These are phyloP conservation scores for Idris sp. DNA, from an alignment of 1,140 invertebrate species.

Conservation along the genomic window DNA sequence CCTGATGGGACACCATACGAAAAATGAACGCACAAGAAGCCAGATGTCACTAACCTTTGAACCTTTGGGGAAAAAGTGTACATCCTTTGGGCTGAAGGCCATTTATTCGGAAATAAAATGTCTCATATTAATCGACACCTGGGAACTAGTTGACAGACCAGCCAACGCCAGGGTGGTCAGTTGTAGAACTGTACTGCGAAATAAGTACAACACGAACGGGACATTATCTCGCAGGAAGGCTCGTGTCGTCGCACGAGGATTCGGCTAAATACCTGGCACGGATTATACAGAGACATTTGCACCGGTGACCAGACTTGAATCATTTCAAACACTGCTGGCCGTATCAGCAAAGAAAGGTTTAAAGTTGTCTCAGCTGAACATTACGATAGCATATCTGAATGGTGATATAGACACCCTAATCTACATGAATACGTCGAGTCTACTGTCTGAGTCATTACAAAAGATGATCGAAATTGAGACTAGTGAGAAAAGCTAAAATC, in stretches of 20 bases:
- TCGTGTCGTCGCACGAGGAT: not conserved
- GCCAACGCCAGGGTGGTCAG: not conserved
- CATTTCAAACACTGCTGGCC: not conserved
- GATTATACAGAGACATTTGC: not conserved
- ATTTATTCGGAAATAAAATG: not conserved
- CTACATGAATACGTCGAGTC: no score
- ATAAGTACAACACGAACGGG: not conserved
- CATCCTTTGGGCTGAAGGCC: not conserved
- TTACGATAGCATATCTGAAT: not conserved
- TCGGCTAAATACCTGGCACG: not conserved
- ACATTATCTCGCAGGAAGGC: not conserved
- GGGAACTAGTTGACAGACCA: not conserved
- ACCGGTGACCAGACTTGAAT: not conserved
- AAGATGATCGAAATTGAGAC: no score
- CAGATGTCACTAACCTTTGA: not conserved
- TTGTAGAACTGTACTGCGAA: not conserved
- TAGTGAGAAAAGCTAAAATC: no score
- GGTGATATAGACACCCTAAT: no score
- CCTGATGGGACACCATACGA: constrained; percentile 1
- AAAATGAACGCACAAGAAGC: not conserved
- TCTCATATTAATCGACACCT: not conserved
- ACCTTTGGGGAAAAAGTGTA: not conserved
- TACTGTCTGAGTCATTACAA: no score
- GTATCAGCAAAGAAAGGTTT: not conserved
- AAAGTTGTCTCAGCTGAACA: not conserved